Evolutionary conservation across 2,797 vertebrate species (phyloP).

Genomic region (Sandelia bainsii): DNA sequence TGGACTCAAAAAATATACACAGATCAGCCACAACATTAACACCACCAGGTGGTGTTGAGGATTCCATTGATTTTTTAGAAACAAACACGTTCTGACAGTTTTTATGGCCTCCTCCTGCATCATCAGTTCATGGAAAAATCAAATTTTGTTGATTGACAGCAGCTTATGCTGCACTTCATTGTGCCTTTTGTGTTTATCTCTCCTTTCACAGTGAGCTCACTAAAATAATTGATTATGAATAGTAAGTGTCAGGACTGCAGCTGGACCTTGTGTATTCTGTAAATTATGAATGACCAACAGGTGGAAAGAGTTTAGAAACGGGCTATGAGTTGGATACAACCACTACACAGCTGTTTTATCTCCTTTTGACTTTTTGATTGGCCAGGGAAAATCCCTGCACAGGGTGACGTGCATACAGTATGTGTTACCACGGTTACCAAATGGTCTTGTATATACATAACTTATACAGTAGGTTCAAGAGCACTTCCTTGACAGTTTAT

Average conservation of each 20-base stretch:
- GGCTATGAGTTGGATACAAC: neutral
- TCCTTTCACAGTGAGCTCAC: neutral
- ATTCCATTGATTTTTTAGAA: neutral
- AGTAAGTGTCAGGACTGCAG: neutral
- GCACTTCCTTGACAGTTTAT: neutral
- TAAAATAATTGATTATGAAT: neutral
- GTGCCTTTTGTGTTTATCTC: neutral
- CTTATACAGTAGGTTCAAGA: neutral
- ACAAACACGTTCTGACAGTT: neutral
- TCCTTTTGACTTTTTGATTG: no score
- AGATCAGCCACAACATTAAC: no score
- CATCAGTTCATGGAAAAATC: neutral
- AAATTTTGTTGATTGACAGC: no score
- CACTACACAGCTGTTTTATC: no score
- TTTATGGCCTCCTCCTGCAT: slow-evolving; percentile 3
- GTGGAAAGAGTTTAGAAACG: neutral
- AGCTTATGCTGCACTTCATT: no score
- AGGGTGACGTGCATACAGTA: no score
- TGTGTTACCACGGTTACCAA: slow-evolving; percentile 7
- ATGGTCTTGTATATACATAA: no score
- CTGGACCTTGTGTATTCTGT: neutral
- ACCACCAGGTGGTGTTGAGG: neutral
- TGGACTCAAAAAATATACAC: neutral
- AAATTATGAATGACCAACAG: neutral
- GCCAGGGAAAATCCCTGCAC: no score